These are phyloP conservation scores for Chlorops oryzae DNA, from an alignment of 1,140 invertebrate species.

Conservation along the genomic window DNA sequence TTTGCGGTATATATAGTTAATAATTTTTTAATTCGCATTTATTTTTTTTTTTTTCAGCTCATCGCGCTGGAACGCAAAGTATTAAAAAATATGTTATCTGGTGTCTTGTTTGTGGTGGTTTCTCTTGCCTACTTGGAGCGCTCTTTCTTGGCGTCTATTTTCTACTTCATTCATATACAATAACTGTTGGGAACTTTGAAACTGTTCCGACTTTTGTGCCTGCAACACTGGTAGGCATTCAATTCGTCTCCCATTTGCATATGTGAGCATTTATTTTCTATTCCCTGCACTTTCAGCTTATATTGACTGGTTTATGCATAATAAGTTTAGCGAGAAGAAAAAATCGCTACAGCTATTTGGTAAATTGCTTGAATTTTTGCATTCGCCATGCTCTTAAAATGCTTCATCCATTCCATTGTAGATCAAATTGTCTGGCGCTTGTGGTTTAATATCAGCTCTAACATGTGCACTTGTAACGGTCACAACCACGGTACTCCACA, in stretches of 20 bases:
- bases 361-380: conserved; percentile 49
- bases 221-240: conserved; percentile 66
- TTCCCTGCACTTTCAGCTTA: conserved; percentile 55
- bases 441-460: conserved; percentile 73
- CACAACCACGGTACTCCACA: conserved; percentile 87
- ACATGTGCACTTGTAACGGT: conserved; percentile 83
- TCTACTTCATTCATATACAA: conserved; percentile 69
- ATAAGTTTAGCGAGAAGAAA: conserved; percentile 75
- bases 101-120: conserved; percentile 66
- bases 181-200: conserved; percentile 73
- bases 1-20: no score
- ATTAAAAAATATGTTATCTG: conserved; percentile 68
- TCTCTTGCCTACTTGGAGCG: conserved; percentile 65
- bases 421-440: conserved; percentile 81
- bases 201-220: conserved; percentile 79
- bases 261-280: neutral
- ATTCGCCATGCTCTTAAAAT: neutral
- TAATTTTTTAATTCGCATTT: neutral
- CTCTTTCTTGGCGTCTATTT: conserved; percentile 71
- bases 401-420: conserved; percentile 35
- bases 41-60: conserved; percentile 17
- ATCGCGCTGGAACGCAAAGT: conserved; percentile 45
- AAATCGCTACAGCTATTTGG: conserved; percentile 80
- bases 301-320: conserved; percentile 76
- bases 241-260: neutral